Evolutionary conservation across 2,888 invertebrate genomes (phyloP), one percentile per base, ranked within the genome.

Genomic region (Clistopyga incitator): DNA sequence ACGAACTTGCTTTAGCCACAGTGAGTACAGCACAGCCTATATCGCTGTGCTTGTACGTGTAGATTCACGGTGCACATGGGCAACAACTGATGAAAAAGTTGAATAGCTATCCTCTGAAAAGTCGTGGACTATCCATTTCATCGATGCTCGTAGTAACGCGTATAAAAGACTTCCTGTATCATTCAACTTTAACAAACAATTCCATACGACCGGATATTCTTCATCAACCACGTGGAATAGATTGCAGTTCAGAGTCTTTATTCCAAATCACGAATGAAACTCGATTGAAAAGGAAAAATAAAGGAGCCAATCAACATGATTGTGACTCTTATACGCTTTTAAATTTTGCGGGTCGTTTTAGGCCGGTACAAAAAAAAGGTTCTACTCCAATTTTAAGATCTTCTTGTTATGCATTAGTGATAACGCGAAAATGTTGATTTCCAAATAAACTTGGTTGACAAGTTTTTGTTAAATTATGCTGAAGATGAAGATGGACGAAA

Each of bases 1-100:
- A 74, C 74, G 56, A 74, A 68, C 56, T 38, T 72, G 64, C 71
- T 78, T 64, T 65, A n/a, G 67, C 29, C 47, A 47, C 45, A 67
- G n/a, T 15, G 23, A 20, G 25, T 8, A 25, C 45, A 56, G 6
- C 20, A 29, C n/a, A n/a, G 29, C 11, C 23, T 54, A 20, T 70
- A 45, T 71, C 54, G 42, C 15, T 23, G 42, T 18, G n/a, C 56
- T 38, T 61, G 61, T 29, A 6, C 34, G 18, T 38, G 15, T 64
- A 64, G 64, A 20, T 64, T 59, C 59, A 25, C 38, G 64, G n/a
- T 3, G 61, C 54, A 15, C 71, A 71, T 13, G 18, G 34, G 20
- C 20, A 34, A 34, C 34, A 20, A 52, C 34, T 45, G 59, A 72
- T 25, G 65, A 65, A 72, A 79, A 75, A 71, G 56, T 56, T 70